phyloP scores from a whole-genome alignment of 1,140 invertebrate genomes.

The Gonioctena quinquepunctata region DNA sequence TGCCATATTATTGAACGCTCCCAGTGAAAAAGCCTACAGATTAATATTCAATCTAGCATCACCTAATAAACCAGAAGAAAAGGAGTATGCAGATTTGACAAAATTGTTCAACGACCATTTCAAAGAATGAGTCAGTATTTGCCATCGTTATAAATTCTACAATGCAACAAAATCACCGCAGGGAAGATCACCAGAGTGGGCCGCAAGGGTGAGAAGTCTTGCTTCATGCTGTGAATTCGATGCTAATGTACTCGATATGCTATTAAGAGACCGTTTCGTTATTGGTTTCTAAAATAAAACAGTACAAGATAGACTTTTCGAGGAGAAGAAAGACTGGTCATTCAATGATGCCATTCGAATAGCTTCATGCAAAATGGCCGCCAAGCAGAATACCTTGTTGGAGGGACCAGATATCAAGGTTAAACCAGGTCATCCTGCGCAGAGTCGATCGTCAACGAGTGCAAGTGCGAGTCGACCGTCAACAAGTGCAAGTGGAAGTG shows the following conservation, averaged over 20 bases:
- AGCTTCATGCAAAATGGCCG: neutral
- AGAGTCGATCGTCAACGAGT: neutral
- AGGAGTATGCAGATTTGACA: conserved; percentile 3
- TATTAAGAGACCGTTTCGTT: neutral
- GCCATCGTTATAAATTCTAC: conserved; percentile 17
- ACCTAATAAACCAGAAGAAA: conserved; percentile 24
- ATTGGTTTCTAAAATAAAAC: neutral
- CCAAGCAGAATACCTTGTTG: neutral
- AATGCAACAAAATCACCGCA: neutral
- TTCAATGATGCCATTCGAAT: neutral
- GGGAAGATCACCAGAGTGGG: conserved; percentile 19
- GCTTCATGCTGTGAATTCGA: conserved; percentile 10
- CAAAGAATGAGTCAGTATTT: conserved; percentile 10
- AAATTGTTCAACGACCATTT: conserved; percentile 15
- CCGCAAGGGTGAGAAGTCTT: conserved; percentile 15
- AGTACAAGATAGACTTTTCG: neutral
- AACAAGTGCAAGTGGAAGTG: neutral
- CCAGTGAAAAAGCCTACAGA: conserved; percentile 19
- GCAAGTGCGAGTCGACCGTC: neutral
- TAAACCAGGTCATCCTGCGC: neutral
- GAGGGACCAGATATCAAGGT: neutral
- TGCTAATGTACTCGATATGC: neutral
- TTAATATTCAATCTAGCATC: conserved; percentile 19
- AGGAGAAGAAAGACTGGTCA: neutral
- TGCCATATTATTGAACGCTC: conserved; percentile 16